These are phyloP conservation scores for Parazoanthus atlanticus DNA, from an alignment of 92 coral and sea anemone genomes.

Conservation along the genomic window DNA sequence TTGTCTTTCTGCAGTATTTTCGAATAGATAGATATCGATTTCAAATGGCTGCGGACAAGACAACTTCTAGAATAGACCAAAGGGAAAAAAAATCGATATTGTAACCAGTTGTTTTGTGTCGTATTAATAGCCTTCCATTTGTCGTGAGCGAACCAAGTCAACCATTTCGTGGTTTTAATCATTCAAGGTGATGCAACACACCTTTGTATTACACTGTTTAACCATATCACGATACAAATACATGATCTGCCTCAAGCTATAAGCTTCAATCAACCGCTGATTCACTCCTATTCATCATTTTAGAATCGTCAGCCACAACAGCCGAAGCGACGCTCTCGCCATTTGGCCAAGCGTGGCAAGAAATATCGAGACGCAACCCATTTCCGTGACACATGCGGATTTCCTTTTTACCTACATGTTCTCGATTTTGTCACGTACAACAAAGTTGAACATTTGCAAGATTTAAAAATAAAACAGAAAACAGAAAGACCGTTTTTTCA, in stretches of 20 bases:
- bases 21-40: neutral
- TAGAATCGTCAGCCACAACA: neutral
- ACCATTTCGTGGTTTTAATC: neutral
- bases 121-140: neutral
- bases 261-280: slow-evolving; percentile 25
- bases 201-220: slow-evolving; percentile 3
- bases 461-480: neutral
- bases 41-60: neutral
- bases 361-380: neutral
- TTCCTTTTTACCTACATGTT: slow-evolving; percentile 1
- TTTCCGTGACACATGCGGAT: slow-evolving; percentile 6
- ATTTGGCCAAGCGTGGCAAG: neutral
- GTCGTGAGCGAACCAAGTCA: slow-evolving; percentile 8
- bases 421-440: slow-evolving; percentile 8
- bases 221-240: slow-evolving; percentile 18
- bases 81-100: neutral
- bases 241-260: slow-evolving; percentile 38
- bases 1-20: neutral
- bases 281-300: slow-evolving; percentile 32
- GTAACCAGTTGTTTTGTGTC: neutral
- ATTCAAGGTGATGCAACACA: slow-evolving; percentile 1
- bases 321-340: neutral
- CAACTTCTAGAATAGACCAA: neutral
- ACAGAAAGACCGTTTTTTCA: neutral
- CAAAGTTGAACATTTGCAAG: neutral